Evolutionary conservation across 2,888 invertebrate species (phyloP), one percentile per base, ranked within the genome.

Genomic region (Athetis lepigone): DNA sequence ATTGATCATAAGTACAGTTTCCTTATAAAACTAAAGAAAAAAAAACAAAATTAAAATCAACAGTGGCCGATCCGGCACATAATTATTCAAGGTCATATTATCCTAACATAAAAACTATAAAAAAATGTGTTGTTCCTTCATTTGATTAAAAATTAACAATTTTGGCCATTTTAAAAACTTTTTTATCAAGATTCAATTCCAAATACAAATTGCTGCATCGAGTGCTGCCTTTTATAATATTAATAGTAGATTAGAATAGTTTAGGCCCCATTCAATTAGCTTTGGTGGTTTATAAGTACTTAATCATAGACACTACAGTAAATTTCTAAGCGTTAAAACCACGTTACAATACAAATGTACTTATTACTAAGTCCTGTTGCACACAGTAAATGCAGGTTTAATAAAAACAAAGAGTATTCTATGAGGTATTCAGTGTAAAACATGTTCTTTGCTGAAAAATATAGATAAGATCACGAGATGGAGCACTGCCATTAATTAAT

Each of bases 111-210:
- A 36, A 8, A 33, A 40, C 36, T 47, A 36, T 8, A 19, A 57
- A n/a, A 18, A 13, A 36, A 2, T 39, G 49, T 51, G 66, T 21
- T 21, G 16, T 54, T 54, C 8, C 23, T 54, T 40, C 16, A 54
- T 42, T 73, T 73, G 66, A 67, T 74, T 67, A 67, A 68, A 67
- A 67, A 67, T 74, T 33, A 55, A 49, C 66, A 68, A 46, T 33
- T 46, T 51, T 50, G 11, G 37, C 59, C 50, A 16, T 39, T 45
- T 37, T 8, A 27, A 33, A 16, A 68, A 37, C 21, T 25, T 33
- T 11, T 23, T 21, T 42, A 7, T n/a, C 7, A 8, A 27, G 33
- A 51, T 64, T 39, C 13, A 39, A 47, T 63, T 37, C n/a, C 2
- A 33, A 39, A 19, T 16, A 21, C 9, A 50, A 36, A 36, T 63